Percentiles rank a stretch among this genome's conserved stretches.
Evolutionary conservation across 2,113 vertebrate genomes (phyloP).

Genomic region (Phylloscopus trochiloides): DNA sequence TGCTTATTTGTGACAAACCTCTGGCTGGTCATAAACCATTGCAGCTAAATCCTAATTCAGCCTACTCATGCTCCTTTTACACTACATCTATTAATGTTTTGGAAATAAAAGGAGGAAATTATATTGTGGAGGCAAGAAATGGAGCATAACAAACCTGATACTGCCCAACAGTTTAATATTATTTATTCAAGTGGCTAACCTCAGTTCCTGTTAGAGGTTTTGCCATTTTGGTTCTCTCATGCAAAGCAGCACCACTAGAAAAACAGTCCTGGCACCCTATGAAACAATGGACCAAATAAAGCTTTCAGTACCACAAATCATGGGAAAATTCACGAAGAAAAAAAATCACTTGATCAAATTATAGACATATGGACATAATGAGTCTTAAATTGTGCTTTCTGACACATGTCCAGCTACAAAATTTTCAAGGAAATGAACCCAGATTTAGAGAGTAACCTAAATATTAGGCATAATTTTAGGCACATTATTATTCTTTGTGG

Average conservation of each 20-base stretch:
- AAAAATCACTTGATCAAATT: not conserved
- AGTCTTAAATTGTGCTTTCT: not conserved
- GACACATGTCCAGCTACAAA: not conserved
- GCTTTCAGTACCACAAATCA: not conserved
- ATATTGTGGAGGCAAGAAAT: not conserved
- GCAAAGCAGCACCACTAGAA: not conserved
- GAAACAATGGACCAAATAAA: not conserved
- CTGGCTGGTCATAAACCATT: not conserved
- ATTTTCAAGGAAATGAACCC: not conserved
- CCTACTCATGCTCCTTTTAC: not conserved
- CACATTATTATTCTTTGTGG: not conserved
- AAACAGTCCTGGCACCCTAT: not conserved
- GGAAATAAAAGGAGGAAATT: not conserved
- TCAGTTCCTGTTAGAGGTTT: not conserved
- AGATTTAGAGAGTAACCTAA: not conserved
- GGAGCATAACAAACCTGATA: not conserved
- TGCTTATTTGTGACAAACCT: accelerated
- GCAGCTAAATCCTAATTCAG: not conserved
- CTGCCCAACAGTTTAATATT: not conserved
- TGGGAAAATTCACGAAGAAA: not conserved
- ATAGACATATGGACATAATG: not conserved
- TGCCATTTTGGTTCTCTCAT: not conserved
- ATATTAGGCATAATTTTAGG: not conserved
- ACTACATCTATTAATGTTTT: not conserved
- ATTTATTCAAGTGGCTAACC: not conserved